These are phyloP conservation scores for Psilopogon haemacephalus DNA, from an alignment of 2,113 vertebrate genomes.

Conservation along the genomic window DNA sequence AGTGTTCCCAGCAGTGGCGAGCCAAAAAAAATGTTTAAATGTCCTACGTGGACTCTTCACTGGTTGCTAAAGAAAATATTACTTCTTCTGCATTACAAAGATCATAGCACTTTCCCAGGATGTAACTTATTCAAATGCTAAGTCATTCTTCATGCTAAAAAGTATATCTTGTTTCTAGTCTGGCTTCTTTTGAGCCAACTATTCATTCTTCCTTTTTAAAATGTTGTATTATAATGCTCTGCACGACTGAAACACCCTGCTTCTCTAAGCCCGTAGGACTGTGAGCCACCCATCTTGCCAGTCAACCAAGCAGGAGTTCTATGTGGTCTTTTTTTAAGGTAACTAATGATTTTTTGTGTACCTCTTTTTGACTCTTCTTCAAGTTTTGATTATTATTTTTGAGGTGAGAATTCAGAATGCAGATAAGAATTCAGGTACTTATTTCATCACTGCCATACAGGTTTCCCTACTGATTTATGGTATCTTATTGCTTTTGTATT, in stretches of 20 bases:
- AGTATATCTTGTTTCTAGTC: neutral
- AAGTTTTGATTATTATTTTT: neutral
- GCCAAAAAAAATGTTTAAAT: too few relatives aligned
- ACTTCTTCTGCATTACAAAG: neutral
- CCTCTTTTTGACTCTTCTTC: neutral
- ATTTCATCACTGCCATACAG: neutral
- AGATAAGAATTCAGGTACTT: neutral
- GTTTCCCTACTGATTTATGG: neutral
- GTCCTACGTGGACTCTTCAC: too few relatives aligned
- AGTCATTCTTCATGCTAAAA: neutral
- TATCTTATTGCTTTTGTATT: neutral
- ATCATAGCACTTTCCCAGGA: neutral
- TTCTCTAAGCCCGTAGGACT: neutral
- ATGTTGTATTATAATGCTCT: neutral
- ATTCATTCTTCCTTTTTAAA: neutral
- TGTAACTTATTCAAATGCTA: neutral
- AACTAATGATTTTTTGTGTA: neutral
- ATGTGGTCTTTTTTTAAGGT: neutral
- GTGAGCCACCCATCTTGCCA: neutral
- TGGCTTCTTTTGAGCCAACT: neutral
- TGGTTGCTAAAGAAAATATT: neutral
- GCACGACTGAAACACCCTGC: neutral
- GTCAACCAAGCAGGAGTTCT: neutral
- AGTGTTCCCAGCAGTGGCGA: too few relatives aligned
- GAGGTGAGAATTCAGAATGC: neutral